phyloP scores from a whole-genome alignment of 2,113 vertebrate genomes.

The Stigmatopora argus region DNA sequence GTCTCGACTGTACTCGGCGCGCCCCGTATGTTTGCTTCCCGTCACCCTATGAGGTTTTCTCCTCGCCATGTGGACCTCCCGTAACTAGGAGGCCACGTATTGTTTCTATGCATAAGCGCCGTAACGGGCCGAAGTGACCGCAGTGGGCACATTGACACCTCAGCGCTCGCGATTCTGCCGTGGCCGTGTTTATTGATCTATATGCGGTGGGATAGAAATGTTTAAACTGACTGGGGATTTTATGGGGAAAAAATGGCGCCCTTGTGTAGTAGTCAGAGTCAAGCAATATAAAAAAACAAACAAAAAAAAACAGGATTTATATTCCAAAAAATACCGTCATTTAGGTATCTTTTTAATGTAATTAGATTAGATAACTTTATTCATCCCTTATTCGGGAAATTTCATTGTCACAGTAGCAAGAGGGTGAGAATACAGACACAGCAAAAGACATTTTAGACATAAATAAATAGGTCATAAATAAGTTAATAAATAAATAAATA shows the following conservation, averaged over 20 bases:
- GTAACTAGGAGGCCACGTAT: slow-evolving; percentile 24
- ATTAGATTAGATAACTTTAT: too few species aligned
- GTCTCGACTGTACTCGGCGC: not conserved
- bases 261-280: not conserved
- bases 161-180: slow-evolving; percentile 11
- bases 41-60: slow-evolving; percentile 3
- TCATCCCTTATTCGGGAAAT: too few species aligned
- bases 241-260: not conserved
- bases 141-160: slow-evolving; percentile 28
- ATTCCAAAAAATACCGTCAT: too few species aligned
- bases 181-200: slow-evolving; percentile 53
- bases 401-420: too few species aligned
- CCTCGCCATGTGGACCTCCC: slow-evolving; percentile 32
- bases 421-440: too few species aligned
- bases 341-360: too few species aligned
- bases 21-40: slow-evolving; percentile 11
- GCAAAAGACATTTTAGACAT: too few species aligned
- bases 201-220: slow-evolving; percentile 33
- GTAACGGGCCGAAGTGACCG: slow-evolving; percentile 23
- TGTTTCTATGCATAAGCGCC: slow-evolving; percentile 16
- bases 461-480: too few species aligned
- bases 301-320: too few species aligned
- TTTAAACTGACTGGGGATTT: slow-evolving; percentile 22
- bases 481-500: too few species aligned
- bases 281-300: slow-evolving; percentile 1